Percentiles rank a stretch among this genome's conserved stretches.
Evolutionary conservation across 2,797 vertebrate genomes (phyloP).

Genomic region (Trachops cirrhosus): DNA sequence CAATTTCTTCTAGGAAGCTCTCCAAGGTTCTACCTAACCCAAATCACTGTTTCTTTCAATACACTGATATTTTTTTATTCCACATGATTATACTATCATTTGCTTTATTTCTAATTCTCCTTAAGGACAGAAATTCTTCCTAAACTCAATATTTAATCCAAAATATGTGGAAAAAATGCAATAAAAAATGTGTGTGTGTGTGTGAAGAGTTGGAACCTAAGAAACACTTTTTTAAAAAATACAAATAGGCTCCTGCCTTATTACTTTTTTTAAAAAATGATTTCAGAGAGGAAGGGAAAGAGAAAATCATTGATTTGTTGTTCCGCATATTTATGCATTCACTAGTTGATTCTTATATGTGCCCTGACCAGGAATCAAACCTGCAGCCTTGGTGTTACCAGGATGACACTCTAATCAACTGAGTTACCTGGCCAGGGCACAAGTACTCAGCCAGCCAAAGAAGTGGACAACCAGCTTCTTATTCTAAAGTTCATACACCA

Average conservation of each 20-base stretch:
- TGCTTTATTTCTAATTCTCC: conserved; percentile 39
- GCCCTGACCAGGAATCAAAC: neutral
- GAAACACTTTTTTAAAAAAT: neutral
- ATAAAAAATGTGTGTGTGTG: neutral
- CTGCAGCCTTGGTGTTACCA: neutral
- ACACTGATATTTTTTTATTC: neutral
- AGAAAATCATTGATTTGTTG: neutral
- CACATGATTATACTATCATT: neutral
- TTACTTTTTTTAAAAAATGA: neutral
- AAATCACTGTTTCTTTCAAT: neutral
- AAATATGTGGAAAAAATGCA: neutral
- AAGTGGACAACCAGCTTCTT: neutral
- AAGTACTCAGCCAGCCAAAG: neutral
- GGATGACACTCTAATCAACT: neutral
- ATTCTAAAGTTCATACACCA: neutral
- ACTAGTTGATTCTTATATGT: neutral
- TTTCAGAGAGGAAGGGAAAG: neutral
- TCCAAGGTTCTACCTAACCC: neutral
- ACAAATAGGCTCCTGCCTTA: neutral
- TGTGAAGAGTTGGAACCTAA: neutral
- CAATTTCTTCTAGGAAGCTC: neutral
- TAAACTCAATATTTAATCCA: conserved; percentile 37
- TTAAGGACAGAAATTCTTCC: neutral
- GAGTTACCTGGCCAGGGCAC: neutral
- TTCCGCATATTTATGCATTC: neutral